Evolutionary conservation across 2,888 invertebrate species (phyloP).

Genomic region (Tupiocoris notatus): DNA sequence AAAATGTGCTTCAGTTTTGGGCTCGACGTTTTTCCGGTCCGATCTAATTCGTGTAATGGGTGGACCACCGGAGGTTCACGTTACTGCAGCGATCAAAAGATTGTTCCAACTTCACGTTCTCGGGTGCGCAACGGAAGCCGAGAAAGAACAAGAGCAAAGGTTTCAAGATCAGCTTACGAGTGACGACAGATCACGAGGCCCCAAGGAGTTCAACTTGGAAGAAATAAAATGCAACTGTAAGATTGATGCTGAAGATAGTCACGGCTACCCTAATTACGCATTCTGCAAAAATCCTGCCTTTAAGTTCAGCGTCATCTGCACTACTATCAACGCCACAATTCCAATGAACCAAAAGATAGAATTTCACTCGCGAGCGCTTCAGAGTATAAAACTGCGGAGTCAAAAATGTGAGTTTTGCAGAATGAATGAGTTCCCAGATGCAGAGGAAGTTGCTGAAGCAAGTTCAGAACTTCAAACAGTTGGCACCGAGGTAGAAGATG

Average conservation of each 20-base stretch:
- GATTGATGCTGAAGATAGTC: slow-evolving; percentile 54
- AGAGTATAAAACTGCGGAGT: slow-evolving; percentile 46
- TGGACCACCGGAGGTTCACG: slow-evolving; percentile 55
- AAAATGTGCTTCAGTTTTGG: slow-evolving; percentile 63
- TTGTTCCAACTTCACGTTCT: slow-evolving; percentile 60
- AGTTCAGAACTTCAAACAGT: not conserved
- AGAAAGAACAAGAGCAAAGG: slow-evolving; percentile 42
- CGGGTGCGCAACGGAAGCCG: slow-evolving; percentile 56
- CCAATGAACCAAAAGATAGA: slow-evolving; percentile 60
- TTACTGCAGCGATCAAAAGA: slow-evolving; percentile 56
- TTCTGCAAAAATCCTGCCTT: slow-evolving; percentile 62
- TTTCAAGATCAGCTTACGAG: not conserved
- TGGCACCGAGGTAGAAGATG: not conserved
- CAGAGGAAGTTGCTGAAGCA: not conserved
- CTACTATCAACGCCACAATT: slow-evolving; percentile 59
- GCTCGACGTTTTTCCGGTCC: slow-evolving; percentile 58
- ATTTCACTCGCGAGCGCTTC: slow-evolving; percentile 59
- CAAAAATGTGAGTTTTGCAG: slow-evolving; percentile 41
- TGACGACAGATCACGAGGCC: not conserved
- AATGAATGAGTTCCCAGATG: slow-evolving; percentile 18
- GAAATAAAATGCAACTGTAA: slow-evolving; percentile 30
- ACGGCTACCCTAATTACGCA: slow-evolving; percentile 57
- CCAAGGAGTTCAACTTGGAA: slow-evolving; percentile 21
- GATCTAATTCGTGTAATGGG: slow-evolving; percentile 60
- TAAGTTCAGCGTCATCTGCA: slow-evolving; percentile 57